Evolutionary conservation across 2,888 invertebrate species (phyloP).

Genomic region (Hydrotaea diabolus): DNA sequence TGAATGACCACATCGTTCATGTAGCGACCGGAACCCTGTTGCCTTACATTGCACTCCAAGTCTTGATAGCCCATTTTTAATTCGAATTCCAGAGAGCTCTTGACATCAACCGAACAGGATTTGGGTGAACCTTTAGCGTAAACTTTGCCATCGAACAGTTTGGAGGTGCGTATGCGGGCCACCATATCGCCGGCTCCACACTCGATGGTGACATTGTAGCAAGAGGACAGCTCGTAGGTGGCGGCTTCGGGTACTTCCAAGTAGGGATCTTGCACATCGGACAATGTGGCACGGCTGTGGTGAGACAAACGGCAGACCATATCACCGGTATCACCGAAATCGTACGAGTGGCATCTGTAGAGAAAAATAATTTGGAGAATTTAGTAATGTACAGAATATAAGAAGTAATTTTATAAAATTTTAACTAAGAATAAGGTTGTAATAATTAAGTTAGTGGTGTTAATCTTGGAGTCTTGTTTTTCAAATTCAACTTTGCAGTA

Average conservation of each 20-base stretch:
- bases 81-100: conserved; percentile 93
- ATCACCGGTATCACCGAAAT: conserved; percentile 95
- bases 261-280: conserved; percentile 94
- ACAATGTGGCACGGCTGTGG: conserved; percentile 92
- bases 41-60: conserved; percentile 94
- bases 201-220: conserved; percentile 96
- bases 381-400: background rate
- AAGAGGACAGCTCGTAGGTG: conserved; percentile 94
- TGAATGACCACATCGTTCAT: conserved; percentile 96
- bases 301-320: conserved; percentile 95
- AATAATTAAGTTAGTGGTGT: too few species aligned
- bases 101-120: conserved; percentile 93
- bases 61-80: conserved; percentile 95
- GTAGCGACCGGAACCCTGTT: conserved; percentile 91
- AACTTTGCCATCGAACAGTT: conserved; percentile 95
- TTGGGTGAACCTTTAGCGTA: conserved; percentile 96
- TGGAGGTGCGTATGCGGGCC: conserved; percentile 93
- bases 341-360: conserved; percentile 93
- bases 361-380: background rate
- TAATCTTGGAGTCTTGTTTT: too few species aligned
- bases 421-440: too few species aligned
- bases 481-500: too few species aligned
- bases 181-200: conserved; percentile 96
- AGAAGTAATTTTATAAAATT: too few species aligned
- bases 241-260: conserved; percentile 94